A percentile compares a stretch with the other conserved stretches of the same genome.
These are phyloP conservation scores for Chelonus insularis DNA, from an alignment of 1,140 invertebrate genomes.

Conservation along the genomic window DNA sequence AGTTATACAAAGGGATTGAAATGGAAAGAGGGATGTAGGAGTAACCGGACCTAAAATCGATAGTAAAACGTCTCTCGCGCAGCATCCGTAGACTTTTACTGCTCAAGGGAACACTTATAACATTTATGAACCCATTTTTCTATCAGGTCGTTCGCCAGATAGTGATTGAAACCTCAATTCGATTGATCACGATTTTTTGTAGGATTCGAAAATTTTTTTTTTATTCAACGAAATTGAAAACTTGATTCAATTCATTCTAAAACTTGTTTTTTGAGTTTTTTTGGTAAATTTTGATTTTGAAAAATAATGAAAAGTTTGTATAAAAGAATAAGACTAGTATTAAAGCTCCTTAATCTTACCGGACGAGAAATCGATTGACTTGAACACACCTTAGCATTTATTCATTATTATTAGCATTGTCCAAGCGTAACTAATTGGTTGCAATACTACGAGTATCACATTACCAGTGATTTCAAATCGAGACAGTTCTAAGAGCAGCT, in stretches of 20 bases:
- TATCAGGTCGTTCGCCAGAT: too few relatives aligned
- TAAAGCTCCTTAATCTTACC: slow-evolving; percentile 27
- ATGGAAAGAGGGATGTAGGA: slow-evolving; percentile 19
- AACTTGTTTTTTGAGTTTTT: too few relatives aligned
- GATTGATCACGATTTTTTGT: too few relatives aligned
- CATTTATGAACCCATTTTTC: too few relatives aligned
- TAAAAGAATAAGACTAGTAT: slow-evolving; percentile 6
- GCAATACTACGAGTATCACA: slow-evolving; percentile 30
- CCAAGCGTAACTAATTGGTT: slow-evolving; percentile 49
- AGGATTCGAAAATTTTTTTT: too few relatives aligned
- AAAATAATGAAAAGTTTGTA: too few relatives aligned
- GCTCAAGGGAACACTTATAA: too few relatives aligned
- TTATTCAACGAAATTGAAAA: too few relatives aligned
- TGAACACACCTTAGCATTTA: slow-evolving; percentile 39
- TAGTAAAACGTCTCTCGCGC: slow-evolving; percentile 51
- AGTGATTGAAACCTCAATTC: too few relatives aligned
- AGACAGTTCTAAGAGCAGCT: slow-evolving; percentile 25
- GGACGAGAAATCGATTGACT: slow-evolving; percentile 32
- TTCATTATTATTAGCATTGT: slow-evolving; percentile 41
- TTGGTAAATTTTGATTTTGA: too few relatives aligned
- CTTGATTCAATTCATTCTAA: too few relatives aligned
- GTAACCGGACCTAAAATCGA: slow-evolving; percentile 45
- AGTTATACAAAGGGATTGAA: slow-evolving; percentile 14
- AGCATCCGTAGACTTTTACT: slow-evolving; percentile 38
- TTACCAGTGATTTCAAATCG: slow-evolving; percentile 37